These are phyloP conservation scores for Cantharis lateralis DNA, from an alignment of 2,888 invertebrate species.

Conservation along the genomic window DNA sequence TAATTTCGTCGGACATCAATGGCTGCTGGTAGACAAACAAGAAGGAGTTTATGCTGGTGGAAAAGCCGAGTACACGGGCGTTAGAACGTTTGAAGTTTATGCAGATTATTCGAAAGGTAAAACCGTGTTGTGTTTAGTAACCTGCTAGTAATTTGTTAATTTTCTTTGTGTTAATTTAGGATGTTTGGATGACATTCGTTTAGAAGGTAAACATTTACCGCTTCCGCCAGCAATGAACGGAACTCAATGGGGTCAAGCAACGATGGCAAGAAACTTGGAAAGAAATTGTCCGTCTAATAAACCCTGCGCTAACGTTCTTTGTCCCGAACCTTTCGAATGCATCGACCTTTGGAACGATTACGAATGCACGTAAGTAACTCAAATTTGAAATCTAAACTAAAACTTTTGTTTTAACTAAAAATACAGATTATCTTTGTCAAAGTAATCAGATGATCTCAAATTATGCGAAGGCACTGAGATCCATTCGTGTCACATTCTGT, in stretches of 20 bases:
- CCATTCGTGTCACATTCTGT: conserved; percentile 20
- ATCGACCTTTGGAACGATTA: conserved; percentile 98
- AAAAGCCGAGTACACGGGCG: conserved; percentile 93
- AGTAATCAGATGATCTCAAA: neutral
- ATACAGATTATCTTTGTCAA: neutral
- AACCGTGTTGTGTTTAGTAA: neutral
- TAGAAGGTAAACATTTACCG: conserved; percentile 94
- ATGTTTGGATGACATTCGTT: conserved; percentile 80
- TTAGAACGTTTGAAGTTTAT: conserved; percentile 91
- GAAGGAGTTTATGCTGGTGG: conserved; percentile 96
- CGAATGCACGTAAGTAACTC: conserved; percentile 91
- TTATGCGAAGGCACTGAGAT: conserved; percentile 52
- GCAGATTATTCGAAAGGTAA: conserved; percentile 92
- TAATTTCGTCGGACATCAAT: conserved; percentile 87
- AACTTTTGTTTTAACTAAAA: conserved; percentile 1
- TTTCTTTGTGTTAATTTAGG: conserved; percentile 55
- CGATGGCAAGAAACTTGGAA: conserved; percentile 90
- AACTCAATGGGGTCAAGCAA: conserved; percentile 94
- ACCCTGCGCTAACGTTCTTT: conserved; percentile 92
- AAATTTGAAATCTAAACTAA: conserved; percentile 7
- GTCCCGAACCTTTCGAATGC: conserved; percentile 92
- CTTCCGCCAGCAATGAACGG: conserved; percentile 94
- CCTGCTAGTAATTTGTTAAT: neutral
- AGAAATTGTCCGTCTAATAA: conserved; percentile 93
- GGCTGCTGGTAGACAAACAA: conserved; percentile 90